Base-by-base conservation (phyloP, 2,888 invertebrate species). In the Lithophane ornitopus region DNA sequence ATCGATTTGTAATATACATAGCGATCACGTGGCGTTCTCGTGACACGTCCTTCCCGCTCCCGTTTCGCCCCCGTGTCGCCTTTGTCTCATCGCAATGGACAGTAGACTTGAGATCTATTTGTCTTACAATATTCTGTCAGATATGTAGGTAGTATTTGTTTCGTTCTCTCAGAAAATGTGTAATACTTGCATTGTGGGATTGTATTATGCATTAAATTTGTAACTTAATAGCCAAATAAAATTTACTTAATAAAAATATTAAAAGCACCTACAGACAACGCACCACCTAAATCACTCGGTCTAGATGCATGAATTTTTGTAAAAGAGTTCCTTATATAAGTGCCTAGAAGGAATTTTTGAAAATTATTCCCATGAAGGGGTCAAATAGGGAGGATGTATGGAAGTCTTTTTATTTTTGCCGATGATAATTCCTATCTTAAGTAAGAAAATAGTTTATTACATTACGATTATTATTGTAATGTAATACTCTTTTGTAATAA, bases 1-100 rank as follows among this genome's bases (percentile, higher is more conserved):
- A 80, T 77, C 71, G 74, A 68, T 69, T 69, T 65, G 3, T 61
- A 70, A 69, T 72, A 66, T 68, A 80, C 61, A 46, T 61, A 63
- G 46, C 56, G 54, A 46, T 69, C 44, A 52, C 19, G 65, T 65
- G 28, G 22, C 56, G 41, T 54, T n/a, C 26, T 65, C 41, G 11
- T 41, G 26, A 19, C 19, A 11, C 19, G 7, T 26, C 26, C 44
- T 44, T 65, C 12, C 7, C 19, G 19, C 4, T 22, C 16, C 6
- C 56, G 28, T 68, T 58, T 68, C 76, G 58, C 39, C 41, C 14
- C 14, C 26, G 26, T 68, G 56, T 70, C 74, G 58, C 39, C 46
- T 16, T 49, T 22, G 7, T 41, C 14, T 28, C 16, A 8, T 26
- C n/a, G 52, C n/a, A 46, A 61, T 65, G 39, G 34, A 68, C 76